phyloP scores from a whole-genome alignment of 1,140 invertebrate genomes.

The Caenorhabditis inopinata region DNA sequence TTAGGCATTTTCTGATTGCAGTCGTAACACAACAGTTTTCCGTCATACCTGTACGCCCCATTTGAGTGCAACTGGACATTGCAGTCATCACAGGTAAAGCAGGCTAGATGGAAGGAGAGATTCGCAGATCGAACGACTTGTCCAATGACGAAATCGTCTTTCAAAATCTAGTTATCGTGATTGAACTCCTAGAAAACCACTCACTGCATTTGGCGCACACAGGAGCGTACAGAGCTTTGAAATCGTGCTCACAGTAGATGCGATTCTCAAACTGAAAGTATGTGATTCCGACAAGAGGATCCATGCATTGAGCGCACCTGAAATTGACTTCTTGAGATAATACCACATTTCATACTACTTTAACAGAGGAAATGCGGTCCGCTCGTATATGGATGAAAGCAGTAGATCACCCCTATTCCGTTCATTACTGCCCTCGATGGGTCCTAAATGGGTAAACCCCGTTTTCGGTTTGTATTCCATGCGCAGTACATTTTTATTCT shows the following conservation, averaged over 20 bases:
- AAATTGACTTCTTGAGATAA: too few species aligned
- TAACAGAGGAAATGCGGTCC: too few species aligned
- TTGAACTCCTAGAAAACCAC: neutral
- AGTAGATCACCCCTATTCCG: too few species aligned
- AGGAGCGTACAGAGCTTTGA: slow-evolving; percentile 31
- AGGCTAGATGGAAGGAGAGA: neutral
- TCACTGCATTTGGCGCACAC: slow-evolving; percentile 34
- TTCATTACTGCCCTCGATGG: too few species aligned
- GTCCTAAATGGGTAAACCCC: too few species aligned
- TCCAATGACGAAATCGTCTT: slow-evolving; percentile 35
- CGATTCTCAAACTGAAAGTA: slow-evolving; percentile 32
- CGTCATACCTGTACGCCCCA: slow-evolving; percentile 1
- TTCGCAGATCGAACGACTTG: slow-evolving; percentile 9
- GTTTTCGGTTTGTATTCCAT: too few species aligned
- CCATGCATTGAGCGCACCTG: slow-evolving; percentile 43
- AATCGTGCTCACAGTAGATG: slow-evolving; percentile 45
- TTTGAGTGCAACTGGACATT: neutral
- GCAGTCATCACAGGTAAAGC: slow-evolving; percentile 37
- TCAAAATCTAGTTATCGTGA: neutral
- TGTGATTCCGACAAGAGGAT: neutral
- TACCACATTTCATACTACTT: too few species aligned
- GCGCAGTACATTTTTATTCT: too few species aligned
- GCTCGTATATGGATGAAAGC: too few species aligned
- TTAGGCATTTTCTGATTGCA: slow-evolving; percentile 41
- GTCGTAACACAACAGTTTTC: neutral